Evolutionary conservation across 2,888 invertebrate species (phyloP).

Genomic region (Amphipoea oculea): DNA sequence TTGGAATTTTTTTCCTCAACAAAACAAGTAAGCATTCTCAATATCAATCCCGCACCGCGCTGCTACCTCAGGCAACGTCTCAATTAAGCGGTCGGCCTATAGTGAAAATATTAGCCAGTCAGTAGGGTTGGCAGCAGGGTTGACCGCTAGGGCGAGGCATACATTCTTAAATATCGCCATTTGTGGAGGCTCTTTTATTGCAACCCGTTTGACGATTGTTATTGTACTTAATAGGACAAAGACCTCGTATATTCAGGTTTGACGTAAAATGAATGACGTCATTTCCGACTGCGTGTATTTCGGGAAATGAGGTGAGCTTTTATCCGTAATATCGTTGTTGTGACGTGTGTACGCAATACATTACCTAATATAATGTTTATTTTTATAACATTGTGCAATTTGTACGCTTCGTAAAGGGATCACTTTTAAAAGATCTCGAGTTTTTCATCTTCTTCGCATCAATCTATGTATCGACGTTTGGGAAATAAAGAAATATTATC

Average conservation of each 20-base stretch:
- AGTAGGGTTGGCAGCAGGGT: background rate
- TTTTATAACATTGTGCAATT: too few relatives aligned
- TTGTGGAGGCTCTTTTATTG: constrained; percentile 36
- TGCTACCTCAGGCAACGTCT: too few relatives aligned
- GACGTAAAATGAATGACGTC: constrained; percentile 23
- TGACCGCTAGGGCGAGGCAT: background rate
- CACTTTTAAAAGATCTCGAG: background rate
- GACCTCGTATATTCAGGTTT: constrained; percentile 31
- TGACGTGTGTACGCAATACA: background rate
- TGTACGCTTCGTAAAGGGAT: background rate
- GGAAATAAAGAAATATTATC: background rate
- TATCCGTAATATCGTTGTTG: constrained; percentile 12
- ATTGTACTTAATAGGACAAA: constrained; percentile 35
- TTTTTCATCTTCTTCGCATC: background rate
- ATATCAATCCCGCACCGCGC: too few relatives aligned
- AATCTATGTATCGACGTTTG: background rate
- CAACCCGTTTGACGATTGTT: constrained; percentile 36
- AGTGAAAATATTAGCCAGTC: background rate
- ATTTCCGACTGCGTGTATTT: constrained; percentile 20
- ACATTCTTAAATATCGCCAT: background rate
- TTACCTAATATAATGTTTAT: background rate
- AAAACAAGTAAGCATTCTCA: background rate
- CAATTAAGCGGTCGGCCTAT: too few relatives aligned
- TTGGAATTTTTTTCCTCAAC: background rate
- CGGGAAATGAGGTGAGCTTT: constrained; percentile 27